Conservation (phyloP, 2,888 invertebrate genomes). For the Cheilosia grossa region DNA sequence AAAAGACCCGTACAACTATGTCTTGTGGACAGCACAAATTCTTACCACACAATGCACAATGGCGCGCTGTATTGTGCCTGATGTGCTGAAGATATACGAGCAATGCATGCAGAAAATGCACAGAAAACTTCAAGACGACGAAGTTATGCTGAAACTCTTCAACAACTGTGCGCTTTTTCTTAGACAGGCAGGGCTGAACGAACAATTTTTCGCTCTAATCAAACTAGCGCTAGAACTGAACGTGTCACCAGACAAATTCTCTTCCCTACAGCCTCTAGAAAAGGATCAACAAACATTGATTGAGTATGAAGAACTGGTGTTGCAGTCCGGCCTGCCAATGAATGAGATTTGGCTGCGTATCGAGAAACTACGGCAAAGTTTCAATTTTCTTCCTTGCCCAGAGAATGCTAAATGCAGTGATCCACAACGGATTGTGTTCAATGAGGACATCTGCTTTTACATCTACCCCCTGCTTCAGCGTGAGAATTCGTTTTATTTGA, state of each 20-base stretch:
- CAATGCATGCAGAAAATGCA: constrained; percentile 82
- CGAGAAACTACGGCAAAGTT: constrained; percentile 89
- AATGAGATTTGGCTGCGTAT: constrained; percentile 90
- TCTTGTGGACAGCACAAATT: constrained; percentile 81
- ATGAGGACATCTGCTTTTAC: constrained; percentile 87
- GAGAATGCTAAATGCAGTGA: constrained; percentile 84
- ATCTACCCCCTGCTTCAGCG: constrained; percentile 87
- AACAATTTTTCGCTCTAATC: constrained; percentile 89
- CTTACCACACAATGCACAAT: constrained; percentile 84
- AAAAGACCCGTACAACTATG: constrained; percentile 80
- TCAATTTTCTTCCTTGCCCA: constrained; percentile 87
- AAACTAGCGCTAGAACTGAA: constrained; percentile 88
- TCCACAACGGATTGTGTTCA: constrained; percentile 87
- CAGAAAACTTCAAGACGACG: constrained; percentile 77
- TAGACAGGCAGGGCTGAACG: constrained; percentile 89
- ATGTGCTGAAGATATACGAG: constrained; percentile 85
- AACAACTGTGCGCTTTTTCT: constrained; percentile 84
- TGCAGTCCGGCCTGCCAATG: constrained; percentile 87
- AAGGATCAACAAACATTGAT: constrained; percentile 81
- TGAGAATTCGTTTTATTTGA: constrained; percentile 86
- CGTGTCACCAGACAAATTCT: constrained; percentile 84
- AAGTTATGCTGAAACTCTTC: constrained; percentile 83
- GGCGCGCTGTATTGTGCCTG: constrained; percentile 86
- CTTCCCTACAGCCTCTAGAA: constrained; percentile 78
- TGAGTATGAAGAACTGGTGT: constrained; percentile 86